Evolutionary conservation across 2,797 vertebrate genomes (phyloP).

Genomic region (Arctocebus calabarensis): DNA sequence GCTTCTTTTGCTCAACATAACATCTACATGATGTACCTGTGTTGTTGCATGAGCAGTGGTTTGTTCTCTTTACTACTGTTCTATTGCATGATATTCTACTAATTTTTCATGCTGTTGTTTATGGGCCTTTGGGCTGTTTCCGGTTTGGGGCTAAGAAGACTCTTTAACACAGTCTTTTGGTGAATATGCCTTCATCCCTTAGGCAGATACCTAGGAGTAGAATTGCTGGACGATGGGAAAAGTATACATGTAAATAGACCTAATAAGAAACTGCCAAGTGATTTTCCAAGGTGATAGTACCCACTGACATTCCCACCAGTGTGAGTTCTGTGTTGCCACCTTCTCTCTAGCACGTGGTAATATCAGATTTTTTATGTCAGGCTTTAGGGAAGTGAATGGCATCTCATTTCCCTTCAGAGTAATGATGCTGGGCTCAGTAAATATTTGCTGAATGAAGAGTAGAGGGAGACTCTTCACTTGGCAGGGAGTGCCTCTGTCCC

Average conservation of each 20-base stretch:
- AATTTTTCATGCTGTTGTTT: no score
- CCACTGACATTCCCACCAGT: not conserved
- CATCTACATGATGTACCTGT: not conserved
- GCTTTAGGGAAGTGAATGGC: not conserved
- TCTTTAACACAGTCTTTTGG: not conserved
- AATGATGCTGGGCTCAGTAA: not conserved
- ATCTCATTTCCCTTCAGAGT: not conserved
- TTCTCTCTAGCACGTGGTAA: not conserved
- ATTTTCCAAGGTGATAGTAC: not conserved
- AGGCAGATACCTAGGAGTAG: not conserved
- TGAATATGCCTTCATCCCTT: not conserved
- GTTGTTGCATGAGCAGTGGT: accelerated
- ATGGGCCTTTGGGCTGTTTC: not conserved
- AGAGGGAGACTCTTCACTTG: not conserved
- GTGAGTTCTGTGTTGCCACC: not conserved
- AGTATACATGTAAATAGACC: not conserved
- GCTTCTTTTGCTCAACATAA: not conserved
- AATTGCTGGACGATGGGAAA: not conserved
- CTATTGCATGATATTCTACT: not conserved
- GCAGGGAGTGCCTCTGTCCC: not conserved
- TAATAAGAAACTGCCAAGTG: not conserved
- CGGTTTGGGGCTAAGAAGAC: no score
- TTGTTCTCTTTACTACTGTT: not conserved
- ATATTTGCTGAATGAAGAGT: not conserved
- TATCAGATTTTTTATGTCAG: not conserved